These are phyloP conservation scores for Belonocnema kinseyi DNA, from an alignment of 1,140 invertebrate genomes.

Conservation along the genomic window DNA sequence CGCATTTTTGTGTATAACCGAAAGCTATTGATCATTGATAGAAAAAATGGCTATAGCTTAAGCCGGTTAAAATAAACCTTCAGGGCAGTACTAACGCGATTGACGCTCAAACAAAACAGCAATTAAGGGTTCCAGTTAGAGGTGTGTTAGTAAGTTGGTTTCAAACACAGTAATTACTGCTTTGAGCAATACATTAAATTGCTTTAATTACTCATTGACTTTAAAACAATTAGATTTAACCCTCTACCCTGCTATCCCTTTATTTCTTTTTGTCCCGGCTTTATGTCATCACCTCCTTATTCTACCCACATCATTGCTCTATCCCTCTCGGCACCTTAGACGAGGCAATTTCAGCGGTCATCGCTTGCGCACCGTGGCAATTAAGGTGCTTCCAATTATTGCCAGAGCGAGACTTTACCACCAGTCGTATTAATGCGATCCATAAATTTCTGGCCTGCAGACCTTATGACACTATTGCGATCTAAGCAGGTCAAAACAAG, in stretches of 20 bases:
- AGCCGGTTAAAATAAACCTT: no score
- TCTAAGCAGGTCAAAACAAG: not conserved
- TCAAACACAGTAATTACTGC: no score
- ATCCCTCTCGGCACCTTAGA: slow-evolving; percentile 58
- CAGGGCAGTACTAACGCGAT: slow-evolving; percentile 54
- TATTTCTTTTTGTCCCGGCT: not conserved
- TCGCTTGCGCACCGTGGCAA: slow-evolving; percentile 68
- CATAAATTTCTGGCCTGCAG: not conserved
- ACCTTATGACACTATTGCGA: slow-evolving; percentile 32
- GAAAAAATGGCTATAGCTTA: no score
- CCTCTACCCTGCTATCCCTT: not conserved
- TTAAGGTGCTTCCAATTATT: slow-evolving; percentile 72
- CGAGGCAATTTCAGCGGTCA: slow-evolving; percentile 69
- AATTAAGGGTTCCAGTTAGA: no score
- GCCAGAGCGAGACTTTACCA: slow-evolving; percentile 52
- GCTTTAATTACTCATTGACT: slow-evolving; percentile 60
- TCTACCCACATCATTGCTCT: not conserved
- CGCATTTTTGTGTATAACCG: no score
- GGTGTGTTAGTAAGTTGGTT: no score
- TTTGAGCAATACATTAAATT: slow-evolving; percentile 53
- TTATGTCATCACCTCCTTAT: not conserved
- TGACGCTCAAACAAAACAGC: slow-evolving; percentile 32
- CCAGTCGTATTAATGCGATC: slow-evolving; percentile 43
- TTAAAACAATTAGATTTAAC: slow-evolving; percentile 53
- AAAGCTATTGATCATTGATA: no score